Evolutionary conservation across 2,888 invertebrate genomes (phyloP).

Genomic region (Chrysodeixis includens): DNA sequence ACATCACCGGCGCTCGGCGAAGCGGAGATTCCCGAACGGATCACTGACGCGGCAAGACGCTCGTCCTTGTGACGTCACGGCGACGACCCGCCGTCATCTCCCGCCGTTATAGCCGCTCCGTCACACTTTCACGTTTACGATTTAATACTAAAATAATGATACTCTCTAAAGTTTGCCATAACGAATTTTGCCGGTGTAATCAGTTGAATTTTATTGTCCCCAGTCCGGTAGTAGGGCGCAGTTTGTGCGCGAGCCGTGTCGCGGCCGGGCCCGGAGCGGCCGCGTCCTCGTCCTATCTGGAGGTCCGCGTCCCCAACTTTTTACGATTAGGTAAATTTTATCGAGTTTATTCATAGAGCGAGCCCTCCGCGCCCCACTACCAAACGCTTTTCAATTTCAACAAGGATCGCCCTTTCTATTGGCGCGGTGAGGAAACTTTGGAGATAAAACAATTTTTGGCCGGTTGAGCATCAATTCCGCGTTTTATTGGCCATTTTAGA

Average conservation of each 20-base stretch:
- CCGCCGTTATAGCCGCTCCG: conserved; percentile 29
- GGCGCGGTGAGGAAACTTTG: conserved; percentile 69
- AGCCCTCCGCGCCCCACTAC: conserved; percentile 60
- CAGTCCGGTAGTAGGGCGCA: conserved; percentile 42
- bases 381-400: conserved; percentile 81
- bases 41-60: conserved; percentile 30
- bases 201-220: conserved; percentile 51
- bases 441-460: conserved; percentile 78
- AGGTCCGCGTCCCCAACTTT: conserved; percentile 67
- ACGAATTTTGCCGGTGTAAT: conserved; percentile 53
- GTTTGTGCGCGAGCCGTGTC: conserved; percentile 11
- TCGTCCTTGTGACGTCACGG: conserved; percentile 21
- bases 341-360: conserved; percentile 82
- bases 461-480: conserved; percentile 66
- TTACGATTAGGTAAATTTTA: conserved; percentile 81
- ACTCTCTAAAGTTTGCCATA: conserved; percentile 42
- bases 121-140: conserved; percentile 40
- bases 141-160: conserved; percentile 53
- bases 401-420: conserved; percentile 73
- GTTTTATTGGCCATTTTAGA: conserved; percentile 66
- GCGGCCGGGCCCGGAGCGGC: conserved; percentile 12
- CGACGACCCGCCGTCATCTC: conserved; percentile 19
- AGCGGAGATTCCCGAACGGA: conserved; percentile 22
- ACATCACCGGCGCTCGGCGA: conserved; percentile 30
- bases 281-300: conserved; percentile 38